Evolutionary conservation across 2,888 invertebrate genomes (phyloP).

Genomic region (Endotricha flammealis): DNA sequence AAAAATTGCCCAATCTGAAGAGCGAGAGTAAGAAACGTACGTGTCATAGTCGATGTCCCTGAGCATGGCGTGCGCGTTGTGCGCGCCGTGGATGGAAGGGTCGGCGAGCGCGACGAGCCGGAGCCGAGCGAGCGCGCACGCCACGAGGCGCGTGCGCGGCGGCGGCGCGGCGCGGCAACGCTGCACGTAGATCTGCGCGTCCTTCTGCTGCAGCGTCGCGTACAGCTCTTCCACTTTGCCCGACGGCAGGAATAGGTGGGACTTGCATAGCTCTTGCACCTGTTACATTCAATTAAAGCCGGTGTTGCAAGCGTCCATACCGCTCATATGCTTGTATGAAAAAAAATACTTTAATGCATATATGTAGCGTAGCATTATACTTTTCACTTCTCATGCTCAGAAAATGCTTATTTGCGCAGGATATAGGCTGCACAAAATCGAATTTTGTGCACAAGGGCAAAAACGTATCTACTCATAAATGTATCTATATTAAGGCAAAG

Average conservation of each 20-base stretch:
- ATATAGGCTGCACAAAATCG: no score
- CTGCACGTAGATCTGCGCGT: conserved; percentile 97
- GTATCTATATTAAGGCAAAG: no score
- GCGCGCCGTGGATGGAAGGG: conserved; percentile 88
- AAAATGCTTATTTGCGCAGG: no score
- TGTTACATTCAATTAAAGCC: conserved; percentile 16
- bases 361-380: no score
- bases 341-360: no score
- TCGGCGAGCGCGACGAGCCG: conserved; percentile 88
- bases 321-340: no score
- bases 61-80: conserved; percentile 85
- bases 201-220: conserved; percentile 90
- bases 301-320: no score
- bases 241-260: conserved; percentile 89
- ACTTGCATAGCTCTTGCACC: conserved; percentile 85
- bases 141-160: conserved; percentile 84
- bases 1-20: no score
- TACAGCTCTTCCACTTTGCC: conserved; percentile 94
- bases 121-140: conserved; percentile 88
- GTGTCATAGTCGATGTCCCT: conserved; percentile 90
- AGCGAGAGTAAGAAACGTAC: no score
- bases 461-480: no score
- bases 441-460: no score
- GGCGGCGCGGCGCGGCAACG: conserved; percentile 80
- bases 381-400: no score